A percentile compares a stretch with the other conserved stretches of the same genome.
Conservation (phyloP, 2,113 vertebrate genomes). For the Oreotrochilus melanogaster region DNA sequence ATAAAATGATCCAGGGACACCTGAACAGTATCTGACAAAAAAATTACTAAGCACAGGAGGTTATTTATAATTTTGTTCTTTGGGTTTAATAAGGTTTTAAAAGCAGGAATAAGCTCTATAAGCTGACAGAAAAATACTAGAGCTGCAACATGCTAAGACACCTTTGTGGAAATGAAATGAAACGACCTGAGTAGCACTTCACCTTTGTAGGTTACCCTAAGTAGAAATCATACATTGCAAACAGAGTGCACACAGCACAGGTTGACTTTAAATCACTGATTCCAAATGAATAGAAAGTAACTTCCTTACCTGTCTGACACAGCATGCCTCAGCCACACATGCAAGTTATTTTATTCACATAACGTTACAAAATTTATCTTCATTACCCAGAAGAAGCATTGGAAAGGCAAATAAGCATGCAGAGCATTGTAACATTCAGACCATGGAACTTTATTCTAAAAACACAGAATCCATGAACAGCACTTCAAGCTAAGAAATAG, state of each 20-base stretch:
- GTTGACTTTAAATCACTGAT: conserved; percentile 1
- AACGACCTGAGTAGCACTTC: conserved; percentile 56
- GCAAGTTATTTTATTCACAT: conserved; percentile 80
- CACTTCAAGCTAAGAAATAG: conserved; percentile 70
- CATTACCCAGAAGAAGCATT: conserved; percentile 79
- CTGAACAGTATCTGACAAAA: neutral
- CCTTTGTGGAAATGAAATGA: conserved; percentile 80
- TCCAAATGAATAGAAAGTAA: conserved; percentile 56
- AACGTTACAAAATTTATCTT: conserved; percentile 70
- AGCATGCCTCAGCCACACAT: conserved; percentile 88
- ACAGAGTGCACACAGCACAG: conserved; percentile 40
- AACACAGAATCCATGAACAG: conserved; percentile 77
- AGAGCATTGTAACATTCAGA: conserved; percentile 80
- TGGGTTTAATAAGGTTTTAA: neutral
- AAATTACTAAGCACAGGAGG: neutral
- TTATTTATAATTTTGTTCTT: neutral
- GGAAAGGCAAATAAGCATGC: conserved; percentile 80
- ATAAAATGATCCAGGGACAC: neutral
- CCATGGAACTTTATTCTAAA: conserved; percentile 62
- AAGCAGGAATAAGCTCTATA: conserved; percentile 10
- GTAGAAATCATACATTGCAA: neutral
- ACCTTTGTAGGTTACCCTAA: conserved; percentile 28
- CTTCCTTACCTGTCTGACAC: conserved; percentile 83
- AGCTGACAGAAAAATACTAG: conserved; percentile 17
- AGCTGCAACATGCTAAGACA: conserved; percentile 52